A percentile compares a stretch with the other conserved stretches of the same genome.
Conservation (phyloP, 2,797 vertebrate species). For the Urophycis tenuis region DNA sequence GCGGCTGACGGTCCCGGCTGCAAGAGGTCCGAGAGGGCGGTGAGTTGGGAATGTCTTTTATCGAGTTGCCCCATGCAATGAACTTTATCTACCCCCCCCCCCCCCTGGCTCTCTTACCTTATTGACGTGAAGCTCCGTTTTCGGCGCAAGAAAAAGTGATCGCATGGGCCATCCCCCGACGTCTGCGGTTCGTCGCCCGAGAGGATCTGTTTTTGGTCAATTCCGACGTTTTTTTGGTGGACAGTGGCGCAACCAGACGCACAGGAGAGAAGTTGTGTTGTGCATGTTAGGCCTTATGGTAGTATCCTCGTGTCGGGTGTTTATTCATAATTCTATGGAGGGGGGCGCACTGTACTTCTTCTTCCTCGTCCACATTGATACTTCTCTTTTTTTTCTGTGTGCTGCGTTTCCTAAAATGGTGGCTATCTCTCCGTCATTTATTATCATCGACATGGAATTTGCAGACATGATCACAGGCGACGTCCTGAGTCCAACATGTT, state of each 20-base stretch:
- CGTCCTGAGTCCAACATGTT: too few relatives aligned
- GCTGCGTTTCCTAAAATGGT: neutral
- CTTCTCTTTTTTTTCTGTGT: neutral
- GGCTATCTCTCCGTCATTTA: neutral
- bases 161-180: too few relatives aligned
- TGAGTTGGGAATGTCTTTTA: conserved; percentile 1
- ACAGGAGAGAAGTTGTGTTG: too few relatives aligned
- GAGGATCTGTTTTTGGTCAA: too few relatives aligned
- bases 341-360: neutral
- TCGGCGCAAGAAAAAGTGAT: too few relatives aligned
- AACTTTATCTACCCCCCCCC: too few relatives aligned
- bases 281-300: too few relatives aligned
- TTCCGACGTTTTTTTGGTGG: too few relatives aligned
- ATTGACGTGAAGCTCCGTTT: neutral
- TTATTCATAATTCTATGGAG: neutral
- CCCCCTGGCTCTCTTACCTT: neutral
- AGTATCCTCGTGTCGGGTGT: too few relatives aligned
- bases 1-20: too few relatives aligned
- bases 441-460: neutral
- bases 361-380: neutral
- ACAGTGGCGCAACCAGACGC: too few relatives aligned
- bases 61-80: neutral
- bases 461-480: neutral
- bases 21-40: neutral
- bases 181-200: too few relatives aligned